Conservation (phyloP, 2,888 invertebrate genomes). For the Ormia ochracea region DNA sequence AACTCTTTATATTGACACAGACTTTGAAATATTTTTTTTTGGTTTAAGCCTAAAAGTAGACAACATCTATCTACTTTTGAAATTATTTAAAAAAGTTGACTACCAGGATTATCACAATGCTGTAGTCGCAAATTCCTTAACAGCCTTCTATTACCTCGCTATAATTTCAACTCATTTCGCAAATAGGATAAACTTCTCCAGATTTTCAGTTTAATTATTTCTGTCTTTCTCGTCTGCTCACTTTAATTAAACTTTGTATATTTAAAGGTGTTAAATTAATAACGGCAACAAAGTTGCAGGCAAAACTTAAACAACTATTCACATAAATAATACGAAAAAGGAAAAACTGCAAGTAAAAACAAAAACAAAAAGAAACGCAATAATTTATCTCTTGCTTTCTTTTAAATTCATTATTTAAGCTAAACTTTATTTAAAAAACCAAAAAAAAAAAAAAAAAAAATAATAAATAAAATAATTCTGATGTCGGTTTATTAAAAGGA, state of each 20-base stretch:
- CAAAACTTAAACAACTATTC: constrained; percentile 29
- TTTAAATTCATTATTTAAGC: constrained; percentile 52
- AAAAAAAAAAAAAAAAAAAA: no score
- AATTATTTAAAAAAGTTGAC: background rate
- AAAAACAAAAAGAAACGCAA: constrained; percentile 13
- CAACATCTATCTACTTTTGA: background rate
- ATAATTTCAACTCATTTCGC: background rate
- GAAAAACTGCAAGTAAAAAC: background rate
- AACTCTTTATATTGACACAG: background rate
- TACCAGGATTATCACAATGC: no score
- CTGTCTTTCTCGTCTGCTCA: background rate
- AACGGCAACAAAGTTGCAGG: constrained; percentile 17
- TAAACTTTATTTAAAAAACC: constrained; percentile 44
- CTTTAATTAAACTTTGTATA: constrained; percentile 9
- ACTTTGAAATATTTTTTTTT: background rate
- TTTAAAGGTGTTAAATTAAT: constrained; percentile 44
- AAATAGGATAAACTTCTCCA: background rate
- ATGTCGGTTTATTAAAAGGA: constrained; percentile 18
- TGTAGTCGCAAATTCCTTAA: background rate
- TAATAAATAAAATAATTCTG: no score
- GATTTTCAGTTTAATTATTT: background rate
- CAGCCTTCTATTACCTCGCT: no score
- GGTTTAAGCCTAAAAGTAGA: background rate
- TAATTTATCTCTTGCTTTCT: constrained; percentile 8
- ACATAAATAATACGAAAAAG: constrained; percentile 14